Conservation (phyloP, 2,113 vertebrate species). For the Macheiramphus alcinus region DNA sequence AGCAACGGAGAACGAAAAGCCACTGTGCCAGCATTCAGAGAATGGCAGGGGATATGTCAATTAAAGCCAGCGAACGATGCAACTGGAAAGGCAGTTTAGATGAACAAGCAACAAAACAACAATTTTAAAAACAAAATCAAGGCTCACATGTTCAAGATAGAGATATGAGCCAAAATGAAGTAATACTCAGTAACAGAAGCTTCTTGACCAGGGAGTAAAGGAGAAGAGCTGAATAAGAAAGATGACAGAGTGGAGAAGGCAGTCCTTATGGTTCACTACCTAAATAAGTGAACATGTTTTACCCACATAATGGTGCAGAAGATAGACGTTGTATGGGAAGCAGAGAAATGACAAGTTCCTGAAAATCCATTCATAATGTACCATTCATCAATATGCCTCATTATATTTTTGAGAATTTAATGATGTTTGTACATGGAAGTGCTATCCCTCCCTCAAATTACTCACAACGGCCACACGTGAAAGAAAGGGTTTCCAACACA, state of each 20-base stretch:
- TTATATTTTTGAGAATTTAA: neutral
- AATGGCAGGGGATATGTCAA: slow-evolving; percentile 20
- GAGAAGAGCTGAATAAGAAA: slow-evolving; percentile 5
- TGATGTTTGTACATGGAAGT: neutral
- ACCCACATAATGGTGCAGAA: neutral
- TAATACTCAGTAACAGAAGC: slow-evolving; percentile 33
- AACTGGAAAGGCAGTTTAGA: slow-evolving; percentile 32
- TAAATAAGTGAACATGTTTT: neutral
- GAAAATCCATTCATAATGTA: neutral
- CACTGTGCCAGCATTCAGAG: slow-evolving; percentile 40
- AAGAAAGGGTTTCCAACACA: neutral
- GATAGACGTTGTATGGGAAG: neutral
- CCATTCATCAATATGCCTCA: neutral
- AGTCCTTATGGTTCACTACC: neutral
- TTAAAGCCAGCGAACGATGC: slow-evolving; percentile 13
- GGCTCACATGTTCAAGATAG: neutral
- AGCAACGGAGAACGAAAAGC: neutral
- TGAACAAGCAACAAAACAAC: slow-evolving; percentile 42
- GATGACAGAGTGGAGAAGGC: slow-evolving; percentile 5
- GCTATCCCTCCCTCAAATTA: neutral
- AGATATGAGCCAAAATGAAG: slow-evolving; percentile 36
- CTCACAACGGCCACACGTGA: neutral
- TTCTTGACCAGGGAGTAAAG: slow-evolving; percentile 1
- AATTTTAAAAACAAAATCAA: slow-evolving; percentile 20
- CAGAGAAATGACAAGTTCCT: neutral